Percentiles rank a stretch among this genome's conserved stretches.
Evolutionary conservation across 2,113 vertebrate genomes (phyloP).

Genomic region (Lophius piscatorius): DNA sequence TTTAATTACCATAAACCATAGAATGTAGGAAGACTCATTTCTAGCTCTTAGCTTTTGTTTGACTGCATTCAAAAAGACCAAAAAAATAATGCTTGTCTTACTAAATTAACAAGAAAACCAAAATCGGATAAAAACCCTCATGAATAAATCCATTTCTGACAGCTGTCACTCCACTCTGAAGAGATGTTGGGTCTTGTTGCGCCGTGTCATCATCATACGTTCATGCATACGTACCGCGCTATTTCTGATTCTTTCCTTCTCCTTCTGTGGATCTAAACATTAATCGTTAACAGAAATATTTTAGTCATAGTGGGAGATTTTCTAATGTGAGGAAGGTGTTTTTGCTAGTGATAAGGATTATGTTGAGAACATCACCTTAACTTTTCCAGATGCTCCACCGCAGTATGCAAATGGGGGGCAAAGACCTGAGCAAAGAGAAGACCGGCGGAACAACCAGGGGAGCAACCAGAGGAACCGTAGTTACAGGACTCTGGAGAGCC

Average conservation of each 20-base stretch:
- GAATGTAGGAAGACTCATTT: no score
- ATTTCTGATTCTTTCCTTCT: slow-evolving; percentile 58
- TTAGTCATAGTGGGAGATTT: slow-evolving; percentile 66
- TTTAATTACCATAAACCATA: no score
- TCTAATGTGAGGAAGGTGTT: slow-evolving; percentile 71
- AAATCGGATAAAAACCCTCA: no score
- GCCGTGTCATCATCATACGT: slow-evolving; percentile 46
- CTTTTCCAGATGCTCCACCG: slow-evolving; percentile 79
- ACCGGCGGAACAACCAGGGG: no score
- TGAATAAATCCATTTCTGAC: no score
- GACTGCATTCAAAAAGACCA: no score
- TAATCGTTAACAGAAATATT: slow-evolving; percentile 66
- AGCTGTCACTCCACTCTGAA: slow-evolving; percentile 80
- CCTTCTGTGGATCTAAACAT: slow-evolving; percentile 52
- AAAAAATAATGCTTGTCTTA: no score
- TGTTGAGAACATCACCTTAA: slow-evolving; percentile 66
- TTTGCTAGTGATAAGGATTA: slow-evolving; percentile 67
- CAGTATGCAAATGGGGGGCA: slow-evolving; percentile 64
- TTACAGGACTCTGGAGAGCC: slow-evolving; percentile 67
- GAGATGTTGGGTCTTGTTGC: slow-evolving; percentile 61
- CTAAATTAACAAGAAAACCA: no score
- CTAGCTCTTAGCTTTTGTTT: no score
- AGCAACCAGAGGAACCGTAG: slow-evolving; percentile 52
- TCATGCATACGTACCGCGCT: slow-evolving; percentile 14
- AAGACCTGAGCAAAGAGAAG: slow-evolving; percentile 52